Percentiles rank a stretch among this genome's conserved stretches.
phyloP scores from a whole-genome alignment of 2,888 invertebrate genomes.

The Anorthoa munda region DNA sequence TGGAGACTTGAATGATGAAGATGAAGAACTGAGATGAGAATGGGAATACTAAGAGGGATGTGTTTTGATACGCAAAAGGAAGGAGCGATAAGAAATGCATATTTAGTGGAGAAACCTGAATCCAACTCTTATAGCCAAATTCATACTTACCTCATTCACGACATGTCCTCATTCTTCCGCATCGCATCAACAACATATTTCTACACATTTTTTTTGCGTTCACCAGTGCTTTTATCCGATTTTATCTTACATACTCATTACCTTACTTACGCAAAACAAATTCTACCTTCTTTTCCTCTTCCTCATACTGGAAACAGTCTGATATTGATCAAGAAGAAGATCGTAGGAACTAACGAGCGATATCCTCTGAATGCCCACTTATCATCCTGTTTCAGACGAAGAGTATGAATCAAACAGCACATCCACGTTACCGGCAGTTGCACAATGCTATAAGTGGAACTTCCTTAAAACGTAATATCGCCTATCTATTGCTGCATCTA shows the following conservation, averaged over 20 bases:
- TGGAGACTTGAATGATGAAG: neutral
- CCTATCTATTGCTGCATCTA: constrained; percentile 37
- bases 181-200: too few relatives aligned
- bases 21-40: neutral
- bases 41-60: neutral
- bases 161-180: too few relatives aligned
- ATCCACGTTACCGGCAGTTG: constrained; percentile 29
- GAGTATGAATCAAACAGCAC: constrained; percentile 12
- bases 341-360: constrained; percentile 6
- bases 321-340: constrained; percentile 3
- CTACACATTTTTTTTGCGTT: too few relatives aligned
- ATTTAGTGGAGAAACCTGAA: too few relatives aligned
- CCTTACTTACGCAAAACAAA: neutral
- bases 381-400: constrained; percentile 23
- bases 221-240: too few relatives aligned
- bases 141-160: too few relatives aligned
- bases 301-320: neutral
- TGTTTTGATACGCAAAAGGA: neutral
- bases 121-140: too few relatives aligned
- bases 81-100: too few relatives aligned
- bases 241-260: too few relatives aligned
- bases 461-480: constrained; percentile 31
- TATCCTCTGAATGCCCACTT: constrained; percentile 18
- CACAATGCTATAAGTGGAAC: constrained; percentile 38
- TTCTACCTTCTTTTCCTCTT: neutral